These are phyloP conservation scores for Calliphora vicina DNA, from an alignment of 1,140 invertebrate species.

Conservation along the genomic window DNA sequence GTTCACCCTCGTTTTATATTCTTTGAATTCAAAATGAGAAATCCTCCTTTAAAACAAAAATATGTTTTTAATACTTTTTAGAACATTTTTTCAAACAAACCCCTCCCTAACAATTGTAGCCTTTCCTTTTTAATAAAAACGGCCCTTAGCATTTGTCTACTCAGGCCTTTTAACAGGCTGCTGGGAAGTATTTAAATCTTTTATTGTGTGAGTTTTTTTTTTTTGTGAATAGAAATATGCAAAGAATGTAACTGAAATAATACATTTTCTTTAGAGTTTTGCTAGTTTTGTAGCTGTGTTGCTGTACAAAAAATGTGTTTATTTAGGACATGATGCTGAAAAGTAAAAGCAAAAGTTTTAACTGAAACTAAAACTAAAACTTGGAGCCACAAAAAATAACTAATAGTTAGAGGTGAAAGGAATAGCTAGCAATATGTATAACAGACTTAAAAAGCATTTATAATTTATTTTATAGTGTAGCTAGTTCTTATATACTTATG, in stretches of 20 bases:
- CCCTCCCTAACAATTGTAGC: too few species aligned
- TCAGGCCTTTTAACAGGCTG: too few species aligned
- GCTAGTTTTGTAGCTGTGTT: background rate
- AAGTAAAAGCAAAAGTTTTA: background rate
- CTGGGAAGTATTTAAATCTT: background rate
- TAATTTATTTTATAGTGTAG: background rate
- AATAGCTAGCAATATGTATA: background rate
- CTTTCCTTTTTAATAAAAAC: too few species aligned
- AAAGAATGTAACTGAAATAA: conserved; percentile 1
- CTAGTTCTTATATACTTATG: too few species aligned
- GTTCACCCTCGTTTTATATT: background rate
- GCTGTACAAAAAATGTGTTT: background rate
- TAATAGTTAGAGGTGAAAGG: too few species aligned
- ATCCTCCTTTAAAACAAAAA: too few species aligned
- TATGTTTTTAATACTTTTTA: too few species aligned
- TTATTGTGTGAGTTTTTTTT: too few species aligned
- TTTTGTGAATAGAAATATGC: background rate
- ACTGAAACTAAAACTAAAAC: background rate
- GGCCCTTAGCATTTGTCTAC: too few species aligned
- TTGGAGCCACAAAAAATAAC: too few species aligned
- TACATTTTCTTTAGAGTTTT: background rate
- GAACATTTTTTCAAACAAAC: too few species aligned
- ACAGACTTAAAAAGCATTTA: background rate
- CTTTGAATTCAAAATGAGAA: background rate
- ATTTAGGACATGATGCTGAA: conserved; percentile 18